Evolutionary conservation across 2,888 invertebrate genomes (phyloP), one percentile per base, ranked within the genome.

Genomic region (Phyllotreta striolata): DNA sequence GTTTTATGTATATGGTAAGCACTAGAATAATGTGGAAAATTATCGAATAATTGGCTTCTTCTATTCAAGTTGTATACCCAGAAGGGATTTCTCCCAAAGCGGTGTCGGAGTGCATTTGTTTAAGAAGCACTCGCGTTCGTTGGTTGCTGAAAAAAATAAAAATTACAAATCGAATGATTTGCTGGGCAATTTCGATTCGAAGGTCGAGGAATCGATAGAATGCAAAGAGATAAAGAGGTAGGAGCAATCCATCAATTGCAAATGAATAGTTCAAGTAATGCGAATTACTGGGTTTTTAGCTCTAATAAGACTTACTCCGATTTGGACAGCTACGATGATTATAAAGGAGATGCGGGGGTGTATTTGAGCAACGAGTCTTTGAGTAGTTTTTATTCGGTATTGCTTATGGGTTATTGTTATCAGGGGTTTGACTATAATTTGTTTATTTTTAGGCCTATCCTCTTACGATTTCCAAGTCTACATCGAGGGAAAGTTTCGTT

Each of bases 301-400:
- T 61, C 57, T 39, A 61, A 60, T 57, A 57, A 24, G 24, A 4
- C 24, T 4, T 24, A 3, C 24, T 24, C 41, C n/a, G 43, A 56
- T 10, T 10, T 55, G 40, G 47, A 61, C 4, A 56, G 51, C 12
- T 57, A 61, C 37, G 52, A 64, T 41, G 58, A 60, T 7, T 55
- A 37, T 13, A 39, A 51, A 24, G 4, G 24, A 1, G 24, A 24
- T 24, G 24, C 4, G 4, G 24, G 24, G 24, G 24, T 24, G 24
- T 24, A 1, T 24, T 24, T 67, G 13, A 74, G 74, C 63, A 63
- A 60, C 13, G 72, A 71, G 51, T 74, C 74, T 2, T 62, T 69
- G 24, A 67, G 64, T 10, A 74, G 72, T 34, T 74, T 67, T 58
- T 72, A 68, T 63, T 73, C 73, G 8, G 74, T 74, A 62, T 10